Evolutionary conservation across 2,888 invertebrate species (phyloP).

Genomic region (Drosophila borborema): DNA sequence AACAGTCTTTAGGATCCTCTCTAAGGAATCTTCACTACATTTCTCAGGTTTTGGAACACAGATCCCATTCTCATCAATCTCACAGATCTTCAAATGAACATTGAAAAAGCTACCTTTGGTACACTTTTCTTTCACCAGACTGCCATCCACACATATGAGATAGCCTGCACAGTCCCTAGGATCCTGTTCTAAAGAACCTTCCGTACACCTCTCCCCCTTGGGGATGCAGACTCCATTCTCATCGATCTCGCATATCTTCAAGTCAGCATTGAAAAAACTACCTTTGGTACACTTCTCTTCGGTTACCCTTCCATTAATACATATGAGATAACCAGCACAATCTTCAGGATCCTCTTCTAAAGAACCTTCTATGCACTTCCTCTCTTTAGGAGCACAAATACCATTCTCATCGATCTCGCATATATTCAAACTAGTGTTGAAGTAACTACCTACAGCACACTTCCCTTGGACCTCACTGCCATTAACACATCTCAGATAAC

Average conservation of each 20-base stretch:
- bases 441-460: neutral
- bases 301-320: neutral
- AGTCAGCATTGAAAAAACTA: neutral
- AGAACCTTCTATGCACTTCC: neutral
- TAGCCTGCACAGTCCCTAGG: conserved; percentile 5
- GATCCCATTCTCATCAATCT: neutral
- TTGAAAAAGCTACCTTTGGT: neutral
- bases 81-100: neutral
- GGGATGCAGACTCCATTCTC: neutral
- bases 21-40: neutral
- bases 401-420: conserved; percentile 1
- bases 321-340: conserved; percentile 1
- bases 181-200: conserved; percentile 7
- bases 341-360: conserved; percentile 8
- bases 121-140: neutral
- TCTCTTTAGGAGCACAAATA: neutral
- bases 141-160: neutral
- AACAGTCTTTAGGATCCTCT: conserved; percentile 7
- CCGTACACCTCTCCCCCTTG: neutral
- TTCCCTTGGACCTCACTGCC: neutral
- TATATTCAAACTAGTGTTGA: neutral
- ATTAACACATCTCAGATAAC: neutral
- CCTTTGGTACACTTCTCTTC: neutral
- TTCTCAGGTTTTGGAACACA: neutral
- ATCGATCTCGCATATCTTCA: conserved; percentile 2